phyloP scores from a whole-genome alignment of 2,113 vertebrate genomes.

The Columba livia region DNA sequence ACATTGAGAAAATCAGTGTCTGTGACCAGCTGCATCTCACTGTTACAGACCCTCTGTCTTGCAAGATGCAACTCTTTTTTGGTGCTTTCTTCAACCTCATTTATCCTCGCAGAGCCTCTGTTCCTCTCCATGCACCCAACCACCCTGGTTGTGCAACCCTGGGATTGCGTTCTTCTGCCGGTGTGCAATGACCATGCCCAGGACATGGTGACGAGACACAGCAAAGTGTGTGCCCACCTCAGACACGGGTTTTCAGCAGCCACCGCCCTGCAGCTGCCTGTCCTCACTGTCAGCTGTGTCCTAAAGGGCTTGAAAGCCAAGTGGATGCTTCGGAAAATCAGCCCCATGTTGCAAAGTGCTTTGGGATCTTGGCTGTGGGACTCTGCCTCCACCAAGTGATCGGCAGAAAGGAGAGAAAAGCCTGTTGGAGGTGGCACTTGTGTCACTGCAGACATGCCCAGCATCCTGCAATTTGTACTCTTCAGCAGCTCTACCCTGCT shows the following conservation, averaged over 20 bases:
- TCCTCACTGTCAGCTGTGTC: rapidly evolving
- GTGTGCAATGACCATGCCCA: rapidly evolving
- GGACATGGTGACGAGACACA: rapidly evolving
- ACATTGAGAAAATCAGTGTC: rapidly evolving
- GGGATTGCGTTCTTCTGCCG: rapidly evolving
- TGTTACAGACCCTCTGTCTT: rapidly evolving
- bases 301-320: rapidly evolving
- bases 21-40: background rate
- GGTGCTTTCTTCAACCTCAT: background rate
- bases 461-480: background rate
- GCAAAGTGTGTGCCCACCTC: rapidly evolving
- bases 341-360: rapidly evolving
- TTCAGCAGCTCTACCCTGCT: background rate
- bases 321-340: background rate
- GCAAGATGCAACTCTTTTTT: background rate
- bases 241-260: background rate
- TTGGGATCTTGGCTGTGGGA: background rate
- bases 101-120: background rate
- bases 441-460: rapidly evolving
- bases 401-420: background rate
- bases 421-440: rapidly evolving
- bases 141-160: background rate
- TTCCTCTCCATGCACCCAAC: background rate
- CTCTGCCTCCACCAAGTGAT: constrained; percentile 43
- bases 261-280: background rate